Percentiles rank a stretch among this genome's conserved stretches.
phyloP scores from a whole-genome alignment of 2,797 vertebrate species.

The Columba guinea region DNA sequence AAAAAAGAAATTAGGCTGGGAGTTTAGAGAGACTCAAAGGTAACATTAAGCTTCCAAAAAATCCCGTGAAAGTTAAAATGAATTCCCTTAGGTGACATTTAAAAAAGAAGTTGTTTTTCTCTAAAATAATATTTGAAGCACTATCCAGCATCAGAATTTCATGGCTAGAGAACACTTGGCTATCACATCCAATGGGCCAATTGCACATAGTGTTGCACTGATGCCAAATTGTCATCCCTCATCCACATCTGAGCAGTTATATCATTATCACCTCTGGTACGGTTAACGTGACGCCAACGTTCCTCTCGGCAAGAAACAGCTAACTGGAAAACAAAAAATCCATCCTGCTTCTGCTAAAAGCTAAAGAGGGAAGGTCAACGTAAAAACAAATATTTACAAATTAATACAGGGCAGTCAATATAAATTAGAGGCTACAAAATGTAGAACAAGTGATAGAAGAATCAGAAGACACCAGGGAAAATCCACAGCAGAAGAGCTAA shows the following conservation, averaged over 20 bases:
- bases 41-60: not conserved
- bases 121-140: not conserved
- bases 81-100: not conserved
- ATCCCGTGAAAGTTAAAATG: not conserved
- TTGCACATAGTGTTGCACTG: rapidly evolving
- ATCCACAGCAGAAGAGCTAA: not conserved
- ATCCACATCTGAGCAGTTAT: not conserved
- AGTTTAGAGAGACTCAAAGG: not conserved
- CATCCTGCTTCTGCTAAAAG: not conserved
- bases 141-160: not conserved
- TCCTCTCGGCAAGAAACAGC: not conserved
- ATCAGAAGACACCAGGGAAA: not conserved
- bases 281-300: not conserved
- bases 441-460: not conserved
- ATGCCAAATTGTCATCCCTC: not conserved
- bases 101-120: not conserved
- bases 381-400: not conserved
- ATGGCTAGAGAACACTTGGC: not conserved
- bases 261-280: not conserved
- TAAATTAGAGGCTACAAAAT: not conserved
- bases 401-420: not conserved
- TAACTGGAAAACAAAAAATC: not conserved
- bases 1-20: not conserved
- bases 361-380: not conserved
- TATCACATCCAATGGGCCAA: not conserved